Conservation (phyloP, 2,113 vertebrate genomes). For the Pelecanoides urinatrix region DNA sequence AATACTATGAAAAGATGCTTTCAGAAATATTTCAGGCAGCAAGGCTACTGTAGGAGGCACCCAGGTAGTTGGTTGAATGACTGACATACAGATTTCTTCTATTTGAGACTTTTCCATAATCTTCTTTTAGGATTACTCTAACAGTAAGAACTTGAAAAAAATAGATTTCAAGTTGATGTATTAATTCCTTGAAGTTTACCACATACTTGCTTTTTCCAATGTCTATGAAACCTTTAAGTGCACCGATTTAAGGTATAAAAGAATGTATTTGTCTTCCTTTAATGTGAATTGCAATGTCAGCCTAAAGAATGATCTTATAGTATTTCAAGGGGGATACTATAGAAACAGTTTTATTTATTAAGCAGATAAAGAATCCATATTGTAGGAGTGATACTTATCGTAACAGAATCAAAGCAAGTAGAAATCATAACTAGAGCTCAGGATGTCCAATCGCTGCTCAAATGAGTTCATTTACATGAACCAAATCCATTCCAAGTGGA, state of each 20-base stretch:
- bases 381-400: not conserved
- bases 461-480: not conserved
- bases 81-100: not conserved
- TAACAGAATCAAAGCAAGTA: not conserved
- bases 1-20: not conserved
- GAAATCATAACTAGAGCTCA: not conserved
- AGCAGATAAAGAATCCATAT: not conserved
- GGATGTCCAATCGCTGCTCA: not conserved
- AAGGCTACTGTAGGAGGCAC: not conserved
- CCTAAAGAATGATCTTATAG: not conserved
- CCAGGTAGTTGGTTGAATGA: not conserved
- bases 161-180: not conserved
- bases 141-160: not conserved
- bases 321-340: not conserved
- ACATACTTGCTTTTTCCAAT: not conserved
- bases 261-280: not conserved
- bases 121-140: not conserved
- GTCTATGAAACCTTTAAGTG: not conserved
- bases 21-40: not conserved
- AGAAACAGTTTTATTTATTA: not conserved
- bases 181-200: not conserved
- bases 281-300: not conserved
- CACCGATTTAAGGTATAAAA: not conserved
- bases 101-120: not conserved
- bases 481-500: not conserved